Conservation (phyloP, 2,797 vertebrate genomes). For the Malacoctenus gilli region DNA sequence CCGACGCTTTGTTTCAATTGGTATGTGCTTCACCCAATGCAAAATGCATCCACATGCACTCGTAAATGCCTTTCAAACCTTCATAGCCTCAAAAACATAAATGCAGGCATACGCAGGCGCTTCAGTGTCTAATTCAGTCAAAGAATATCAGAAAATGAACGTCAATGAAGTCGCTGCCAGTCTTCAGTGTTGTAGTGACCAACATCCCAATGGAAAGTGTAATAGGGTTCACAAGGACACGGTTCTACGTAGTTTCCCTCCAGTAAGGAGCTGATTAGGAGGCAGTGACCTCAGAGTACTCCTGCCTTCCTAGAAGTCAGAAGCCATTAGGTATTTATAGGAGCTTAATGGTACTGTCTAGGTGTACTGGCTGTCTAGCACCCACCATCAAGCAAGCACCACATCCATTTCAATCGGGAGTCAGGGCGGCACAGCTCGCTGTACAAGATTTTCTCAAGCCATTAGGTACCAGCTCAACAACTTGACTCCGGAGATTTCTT, state of each 20-base stretch:
- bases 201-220: slow-evolving; percentile 32
- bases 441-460: slow-evolving; percentile 44
- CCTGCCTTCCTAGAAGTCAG: slow-evolving; percentile 76
- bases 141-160: slow-evolving; percentile 26
- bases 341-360: slow-evolving; percentile 64
- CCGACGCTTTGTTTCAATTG: slow-evolving; percentile 68
- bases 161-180: slow-evolving; percentile 20
- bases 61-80: slow-evolving; percentile 23
- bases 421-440: slow-evolving; percentile 40
- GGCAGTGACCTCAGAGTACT: slow-evolving; percentile 58
- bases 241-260: slow-evolving; percentile 42
- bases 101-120: too few species aligned
- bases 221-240: slow-evolving; percentile 46
- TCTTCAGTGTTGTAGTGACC: slow-evolving; percentile 8
- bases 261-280: slow-evolving; percentile 63
- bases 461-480: slow-evolving; percentile 14
- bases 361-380: slow-evolving; percentile 48
- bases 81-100: too few species aligned
- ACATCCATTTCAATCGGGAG: slow-evolving; percentile 38
- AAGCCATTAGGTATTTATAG: slow-evolving; percentile 79
- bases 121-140: neutral
- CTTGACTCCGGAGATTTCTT: slow-evolving; percentile 25
- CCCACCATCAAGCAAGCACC: slow-evolving; percentile 49
- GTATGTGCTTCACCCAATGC: slow-evolving; percentile 58
- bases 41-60: slow-evolving; percentile 27